phyloP scores from a whole-genome alignment of 2,113 vertebrate species.

The Cebus imitator region DNA sequence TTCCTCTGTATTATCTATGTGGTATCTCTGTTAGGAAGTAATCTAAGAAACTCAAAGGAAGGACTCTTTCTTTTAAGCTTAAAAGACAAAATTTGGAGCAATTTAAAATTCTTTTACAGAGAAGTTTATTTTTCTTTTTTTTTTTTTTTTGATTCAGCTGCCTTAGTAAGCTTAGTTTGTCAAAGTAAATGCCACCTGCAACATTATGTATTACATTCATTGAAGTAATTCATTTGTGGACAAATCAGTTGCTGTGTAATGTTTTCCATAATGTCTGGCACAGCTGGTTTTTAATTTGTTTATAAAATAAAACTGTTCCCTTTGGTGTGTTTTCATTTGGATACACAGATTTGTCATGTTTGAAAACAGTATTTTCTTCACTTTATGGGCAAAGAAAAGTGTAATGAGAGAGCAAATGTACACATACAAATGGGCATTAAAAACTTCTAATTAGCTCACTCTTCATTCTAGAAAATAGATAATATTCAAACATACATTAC shows the following conservation, averaged over 20 bases:
- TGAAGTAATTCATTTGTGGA: constrained; percentile 60
- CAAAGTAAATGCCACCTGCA: constrained; percentile 65
- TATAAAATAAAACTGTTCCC: constrained; percentile 46
- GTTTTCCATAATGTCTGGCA: constrained; percentile 23
- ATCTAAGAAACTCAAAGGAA: not conserved
- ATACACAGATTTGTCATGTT: constrained; percentile 62
- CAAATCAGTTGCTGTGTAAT: constrained; percentile 37
- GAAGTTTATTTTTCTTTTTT: not conserved
- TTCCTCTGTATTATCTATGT: not conserved
- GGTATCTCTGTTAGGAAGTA: not conserved
- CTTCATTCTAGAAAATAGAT: not conserved
- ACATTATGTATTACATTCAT: not conserved
- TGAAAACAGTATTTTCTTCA: constrained; percentile 47
- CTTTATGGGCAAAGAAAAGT: not conserved
- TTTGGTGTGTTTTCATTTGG: constrained; percentile 54
- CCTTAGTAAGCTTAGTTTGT: constrained; percentile 46
- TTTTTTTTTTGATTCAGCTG: not conserved
- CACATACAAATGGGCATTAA: not conserved
- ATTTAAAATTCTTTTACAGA: not conserved
- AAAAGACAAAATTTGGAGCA: not conserved
- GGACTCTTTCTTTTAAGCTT: not conserved
- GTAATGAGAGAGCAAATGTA: not conserved
- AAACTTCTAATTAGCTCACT: not conserved
- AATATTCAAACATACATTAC: not conserved
- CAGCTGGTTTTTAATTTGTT: constrained; percentile 66